Percentiles rank a stretch among this genome's conserved stretches.
Conservation (phyloP, 2,113 vertebrate genomes). For the Colossoma macropomum region DNA sequence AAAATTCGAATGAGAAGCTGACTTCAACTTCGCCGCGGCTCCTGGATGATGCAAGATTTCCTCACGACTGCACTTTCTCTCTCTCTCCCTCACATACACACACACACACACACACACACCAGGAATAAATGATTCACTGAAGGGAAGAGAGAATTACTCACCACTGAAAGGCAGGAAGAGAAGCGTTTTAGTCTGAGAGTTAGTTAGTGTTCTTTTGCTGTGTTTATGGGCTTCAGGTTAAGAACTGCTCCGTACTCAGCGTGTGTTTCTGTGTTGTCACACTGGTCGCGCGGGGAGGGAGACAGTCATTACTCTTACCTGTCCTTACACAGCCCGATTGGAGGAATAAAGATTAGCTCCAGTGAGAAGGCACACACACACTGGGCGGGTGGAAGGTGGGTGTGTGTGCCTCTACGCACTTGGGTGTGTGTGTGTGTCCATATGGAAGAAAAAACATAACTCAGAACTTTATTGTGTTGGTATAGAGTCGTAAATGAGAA, state of each 20-base stretch:
- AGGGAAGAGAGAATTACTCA: constrained; percentile 58
- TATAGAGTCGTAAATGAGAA: neutral
- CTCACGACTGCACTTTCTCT: constrained; percentile 63
- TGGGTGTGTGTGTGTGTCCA: neutral
- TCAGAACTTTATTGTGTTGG: no score
- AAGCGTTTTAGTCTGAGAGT: neutral
- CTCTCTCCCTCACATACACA: constrained; percentile 40
- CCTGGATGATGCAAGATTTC: constrained; percentile 77
- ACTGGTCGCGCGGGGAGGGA: neutral
- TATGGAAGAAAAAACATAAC: neutral
- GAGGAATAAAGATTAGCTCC: constrained; percentile 54
- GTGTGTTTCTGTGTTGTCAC: neutral
- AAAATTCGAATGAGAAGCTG: no score
- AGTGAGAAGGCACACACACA: neutral
- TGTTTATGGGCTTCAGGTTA: neutral
- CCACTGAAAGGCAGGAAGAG: constrained; percentile 44
- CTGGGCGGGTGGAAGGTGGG: neutral
- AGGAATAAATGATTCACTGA: constrained; percentile 8
- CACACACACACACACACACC: constrained; percentile 6
- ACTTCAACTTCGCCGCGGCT: constrained; percentile 55
- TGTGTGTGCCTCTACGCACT: neutral
- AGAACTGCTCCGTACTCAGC: neutral
- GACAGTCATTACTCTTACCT: constrained; percentile 46
- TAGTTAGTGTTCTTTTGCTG: neutral
- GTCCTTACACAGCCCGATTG: constrained; percentile 58